Evolutionary conservation across 2,113 vertebrate species (phyloP).

Genomic region (Rostratula benghalensis): DNA sequence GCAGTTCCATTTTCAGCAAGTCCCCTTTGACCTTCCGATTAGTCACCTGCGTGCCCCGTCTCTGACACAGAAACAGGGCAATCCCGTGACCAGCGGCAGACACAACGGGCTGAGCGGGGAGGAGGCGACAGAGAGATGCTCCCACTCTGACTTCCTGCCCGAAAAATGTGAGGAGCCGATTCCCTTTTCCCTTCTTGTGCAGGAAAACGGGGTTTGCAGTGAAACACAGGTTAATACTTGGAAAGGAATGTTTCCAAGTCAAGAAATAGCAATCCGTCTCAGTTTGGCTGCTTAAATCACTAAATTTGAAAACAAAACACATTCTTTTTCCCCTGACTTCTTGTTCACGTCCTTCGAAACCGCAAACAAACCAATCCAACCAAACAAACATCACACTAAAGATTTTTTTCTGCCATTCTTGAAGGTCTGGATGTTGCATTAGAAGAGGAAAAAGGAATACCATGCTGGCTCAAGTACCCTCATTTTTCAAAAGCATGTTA

Average conservation of each 20-base stretch:
- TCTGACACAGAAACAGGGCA: background rate
- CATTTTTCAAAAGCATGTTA: background rate
- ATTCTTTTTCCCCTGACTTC: background rate
- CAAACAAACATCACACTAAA: background rate
- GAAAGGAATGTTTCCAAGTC: background rate
- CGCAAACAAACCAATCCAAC: background rate
- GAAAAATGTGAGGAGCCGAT: background rate
- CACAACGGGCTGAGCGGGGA: background rate
- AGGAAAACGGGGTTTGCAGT: background rate
- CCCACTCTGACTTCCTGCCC: background rate
- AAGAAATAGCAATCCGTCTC: background rate
- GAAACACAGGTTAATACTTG: background rate
- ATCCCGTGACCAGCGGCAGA: background rate
- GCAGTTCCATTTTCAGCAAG: background rate
- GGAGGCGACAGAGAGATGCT: background rate
- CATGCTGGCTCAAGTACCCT: background rate
- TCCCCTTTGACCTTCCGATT: conserved; percentile 13
- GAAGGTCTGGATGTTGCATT: background rate
- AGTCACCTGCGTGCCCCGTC: background rate
- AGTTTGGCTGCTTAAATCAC: background rate
- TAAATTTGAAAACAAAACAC: background rate
- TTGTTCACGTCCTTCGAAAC: background rate
- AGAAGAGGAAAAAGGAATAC: background rate
- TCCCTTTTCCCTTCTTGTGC: background rate
- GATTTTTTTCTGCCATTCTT: background rate